Base-by-base conservation (phyloP, 1,140 invertebrate genomes). In the Wasmannia auropunctata region DNA sequence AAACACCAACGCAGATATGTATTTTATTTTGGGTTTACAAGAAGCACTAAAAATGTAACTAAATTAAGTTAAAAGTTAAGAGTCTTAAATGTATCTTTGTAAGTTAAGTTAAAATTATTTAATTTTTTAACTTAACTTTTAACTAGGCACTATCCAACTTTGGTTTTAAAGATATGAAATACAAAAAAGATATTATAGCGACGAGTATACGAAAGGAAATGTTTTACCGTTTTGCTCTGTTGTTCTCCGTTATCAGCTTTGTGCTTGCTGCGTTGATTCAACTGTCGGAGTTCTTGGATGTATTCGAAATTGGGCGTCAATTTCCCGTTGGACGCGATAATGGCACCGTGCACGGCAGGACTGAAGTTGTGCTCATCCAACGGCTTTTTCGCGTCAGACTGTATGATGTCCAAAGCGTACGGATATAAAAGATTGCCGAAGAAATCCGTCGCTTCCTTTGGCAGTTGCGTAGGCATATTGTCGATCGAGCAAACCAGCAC, bases 401-500 rank as follows among this genome's bases (percentile, higher is more conserved):
- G 96, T 81, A 99, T 96, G 91, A 99, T 99, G 86, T 99, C 98
- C 69, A 97, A 95, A 0, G 98, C 97, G 91, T 98, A 99, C 0
- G 99, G 99, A 87, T 97, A 96, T 0, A 99, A 95, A 0, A 99
- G 96, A 92, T 99, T 98, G 2, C 99, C 99, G 94, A 99, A 99
- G 93, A 99, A 99, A 92, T 99, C 99, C 0, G 99, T 99, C 0
- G 99, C 97, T 94, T 99, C 99, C 54, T 98, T 96, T 0, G 99
- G 99, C 56, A 99, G 95, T 94, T 99, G 99, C 0, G 99, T 99
- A 1, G 99, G 99, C 99, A 99, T 99, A 94, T 99, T 99, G 95
- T 99, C 99, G 86, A 99, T 99, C 5, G 98, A 99, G 94, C 99
- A 99, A 2, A 99, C 99, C 65, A 99, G 95, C 3, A 99, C 99